A percentile compares a stretch with the other conserved stretches of the same genome.
phyloP scores from a whole-genome alignment of 2,888 invertebrate genomes.

The Tuberolachnus salignus region DNA sequence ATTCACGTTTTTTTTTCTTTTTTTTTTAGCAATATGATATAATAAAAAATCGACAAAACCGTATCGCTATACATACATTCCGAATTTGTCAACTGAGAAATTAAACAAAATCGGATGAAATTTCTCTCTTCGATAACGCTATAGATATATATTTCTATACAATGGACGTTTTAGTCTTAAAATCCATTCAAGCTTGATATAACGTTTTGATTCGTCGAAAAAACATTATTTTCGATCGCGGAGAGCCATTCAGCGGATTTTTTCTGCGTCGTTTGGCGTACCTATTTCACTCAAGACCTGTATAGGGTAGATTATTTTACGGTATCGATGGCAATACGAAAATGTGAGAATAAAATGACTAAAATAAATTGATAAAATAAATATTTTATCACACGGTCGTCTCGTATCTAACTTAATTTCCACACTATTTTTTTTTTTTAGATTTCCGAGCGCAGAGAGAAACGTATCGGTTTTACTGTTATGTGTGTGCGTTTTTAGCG shows the following conservation, averaged over 20 bases:
- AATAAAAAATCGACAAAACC: neutral
- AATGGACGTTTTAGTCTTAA: neutral
- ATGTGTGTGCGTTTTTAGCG: too few relatives aligned
- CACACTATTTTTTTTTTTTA: neutral
- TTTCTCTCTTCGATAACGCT: neutral
- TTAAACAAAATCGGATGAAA: neutral
- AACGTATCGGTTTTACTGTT: too few relatives aligned
- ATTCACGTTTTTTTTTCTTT: too few relatives aligned
- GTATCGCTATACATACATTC: neutral
- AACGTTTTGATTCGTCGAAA: slow-evolving; percentile 27
- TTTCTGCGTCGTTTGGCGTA: slow-evolving; percentile 14
- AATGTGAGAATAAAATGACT: neutral
- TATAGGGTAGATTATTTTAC: neutral
- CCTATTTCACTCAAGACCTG: neutral
- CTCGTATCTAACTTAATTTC: neutral
- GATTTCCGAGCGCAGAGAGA: neutral
- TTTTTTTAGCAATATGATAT: neutral
- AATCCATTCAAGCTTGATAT: slow-evolving; percentile 37
- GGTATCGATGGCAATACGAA: neutral
- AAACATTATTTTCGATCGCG: slow-evolving; percentile 17
- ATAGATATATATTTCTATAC: neutral
- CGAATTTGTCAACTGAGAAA: neutral
- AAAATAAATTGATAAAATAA: slow-evolving; percentile 5
- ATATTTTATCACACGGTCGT: neutral
- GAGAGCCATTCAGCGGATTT: slow-evolving; percentile 19